phyloP scores from a whole-genome alignment of 2,888 invertebrate genomes.

The Cryptus viduatorius region DNA sequence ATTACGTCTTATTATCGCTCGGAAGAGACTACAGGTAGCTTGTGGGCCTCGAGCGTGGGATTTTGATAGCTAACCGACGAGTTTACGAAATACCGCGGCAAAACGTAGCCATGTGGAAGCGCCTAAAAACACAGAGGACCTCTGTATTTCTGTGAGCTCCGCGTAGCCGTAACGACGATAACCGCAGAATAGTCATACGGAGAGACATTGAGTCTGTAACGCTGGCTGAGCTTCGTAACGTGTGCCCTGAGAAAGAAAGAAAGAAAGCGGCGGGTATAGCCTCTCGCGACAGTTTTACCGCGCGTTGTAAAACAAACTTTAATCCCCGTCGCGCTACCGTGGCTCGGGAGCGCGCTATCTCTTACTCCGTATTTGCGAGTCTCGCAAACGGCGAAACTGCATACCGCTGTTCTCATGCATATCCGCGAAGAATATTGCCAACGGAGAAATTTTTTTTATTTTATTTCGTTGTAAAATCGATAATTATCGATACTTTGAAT shows the following conservation, averaged over 20 bases:
- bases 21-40: constrained; percentile 3
- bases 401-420: constrained; percentile 3
- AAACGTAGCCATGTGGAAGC: neutral
- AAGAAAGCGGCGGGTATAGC: constrained; percentile 71
- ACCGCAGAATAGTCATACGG: constrained; percentile 30
- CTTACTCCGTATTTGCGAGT: constrained; percentile 74
- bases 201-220: constrained; percentile 8
- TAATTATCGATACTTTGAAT: neutral
- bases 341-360: constrained; percentile 77
- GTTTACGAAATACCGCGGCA: constrained; percentile 1
- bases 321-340: constrained; percentile 83
- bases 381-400: constrained; percentile 61
- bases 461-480: neutral
- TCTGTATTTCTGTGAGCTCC: constrained; percentile 2
- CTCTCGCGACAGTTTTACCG: constrained; percentile 83
- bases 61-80: constrained; percentile 12
- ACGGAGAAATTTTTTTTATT: neutral
- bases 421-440: neutral
- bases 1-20: constrained; percentile 10
- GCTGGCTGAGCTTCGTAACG: constrained; percentile 19
- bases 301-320: constrained; percentile 84
- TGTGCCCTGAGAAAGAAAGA: constrained; percentile 51
- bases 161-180: constrained; percentile 42
- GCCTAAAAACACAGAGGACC: constrained; percentile 6
- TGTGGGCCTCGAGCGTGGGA: constrained; percentile 6